Evolutionary conservation across 1,140 invertebrate genomes (phyloP).

Genomic region (Drosophila varians): DNA sequence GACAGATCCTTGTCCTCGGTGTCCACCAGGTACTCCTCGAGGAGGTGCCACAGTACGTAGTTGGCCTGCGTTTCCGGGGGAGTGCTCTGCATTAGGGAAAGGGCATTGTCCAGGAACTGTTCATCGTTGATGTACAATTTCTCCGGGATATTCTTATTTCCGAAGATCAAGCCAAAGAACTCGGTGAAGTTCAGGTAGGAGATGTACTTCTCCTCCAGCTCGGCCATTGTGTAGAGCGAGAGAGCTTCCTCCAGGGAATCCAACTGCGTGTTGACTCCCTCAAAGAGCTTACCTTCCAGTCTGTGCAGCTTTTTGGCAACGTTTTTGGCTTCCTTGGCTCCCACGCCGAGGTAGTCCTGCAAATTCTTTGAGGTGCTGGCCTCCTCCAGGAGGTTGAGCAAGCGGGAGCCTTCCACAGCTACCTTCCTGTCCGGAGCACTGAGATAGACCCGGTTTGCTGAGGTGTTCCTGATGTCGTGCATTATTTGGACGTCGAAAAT

Average conservation of each 20-base stretch:
- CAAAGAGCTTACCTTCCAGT: constrained; percentile 8
- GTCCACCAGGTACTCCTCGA: constrained; percentile 51
- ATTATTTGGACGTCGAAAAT: constrained; percentile 56
- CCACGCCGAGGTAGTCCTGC: constrained; percentile 32
- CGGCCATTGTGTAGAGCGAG: constrained; percentile 29
- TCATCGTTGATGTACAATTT: constrained; percentile 44
- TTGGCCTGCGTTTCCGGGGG: constrained; percentile 29
- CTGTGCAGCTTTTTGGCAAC: constrained; percentile 22
- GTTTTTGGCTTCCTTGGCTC: constrained; percentile 13
- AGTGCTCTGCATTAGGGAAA: constrained; percentile 25
- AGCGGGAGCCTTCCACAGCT: background rate
- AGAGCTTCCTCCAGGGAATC: background rate
- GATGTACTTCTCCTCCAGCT: constrained; percentile 45
- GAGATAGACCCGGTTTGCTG: constrained; percentile 51
- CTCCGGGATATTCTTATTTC: constrained; percentile 44
- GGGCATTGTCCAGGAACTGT: constrained; percentile 15
- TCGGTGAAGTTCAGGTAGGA: constrained; percentile 52
- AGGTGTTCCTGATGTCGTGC: constrained; percentile 51
- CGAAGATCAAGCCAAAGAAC: constrained; percentile 48
- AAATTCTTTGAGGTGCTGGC: constrained; percentile 8
- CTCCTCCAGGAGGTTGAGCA: constrained; percentile 27
- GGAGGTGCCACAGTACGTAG: constrained; percentile 58
- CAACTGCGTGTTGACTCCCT: background rate
- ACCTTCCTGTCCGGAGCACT: constrained; percentile 8
- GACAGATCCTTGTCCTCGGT: background rate